These are phyloP conservation scores for Solenopsis fugax DNA, from an alignment of 1,140 invertebrate species.

Conservation along the genomic window DNA sequence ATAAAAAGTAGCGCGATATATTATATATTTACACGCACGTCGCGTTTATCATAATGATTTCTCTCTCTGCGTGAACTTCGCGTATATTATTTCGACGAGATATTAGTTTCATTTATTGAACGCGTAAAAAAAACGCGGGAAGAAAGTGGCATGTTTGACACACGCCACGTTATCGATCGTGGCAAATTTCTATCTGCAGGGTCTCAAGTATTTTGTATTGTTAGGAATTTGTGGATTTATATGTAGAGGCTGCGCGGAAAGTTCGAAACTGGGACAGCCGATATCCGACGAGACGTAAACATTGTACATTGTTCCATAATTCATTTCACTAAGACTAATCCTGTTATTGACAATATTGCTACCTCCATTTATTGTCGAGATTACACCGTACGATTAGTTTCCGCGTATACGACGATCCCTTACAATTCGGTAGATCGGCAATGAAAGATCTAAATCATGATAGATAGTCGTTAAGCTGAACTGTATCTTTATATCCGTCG, in stretches of 20 bases:
- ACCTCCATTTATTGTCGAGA: slow-evolving; percentile 61
- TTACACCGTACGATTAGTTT: slow-evolving; percentile 54
- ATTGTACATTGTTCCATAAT: slow-evolving; percentile 60
- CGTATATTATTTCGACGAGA: slow-evolving; percentile 19
- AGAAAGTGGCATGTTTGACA: not conserved
- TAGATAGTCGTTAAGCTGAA: slow-evolving; percentile 32
- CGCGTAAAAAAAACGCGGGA: not conserved
- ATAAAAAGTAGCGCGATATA: slow-evolving; percentile 26
- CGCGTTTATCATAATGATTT: slow-evolving; percentile 32
- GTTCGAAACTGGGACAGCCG: slow-evolving; percentile 15
- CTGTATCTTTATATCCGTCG: slow-evolving; percentile 40
- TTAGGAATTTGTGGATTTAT: slow-evolving; percentile 6
- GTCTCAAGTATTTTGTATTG: slow-evolving; percentile 52
- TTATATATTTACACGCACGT: slow-evolving; percentile 8
- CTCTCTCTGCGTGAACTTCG: not conserved
- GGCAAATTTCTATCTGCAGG: slow-evolving; percentile 29
- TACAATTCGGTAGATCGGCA: slow-evolving; percentile 27
- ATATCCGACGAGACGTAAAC: slow-evolving; percentile 24
- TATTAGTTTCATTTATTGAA: slow-evolving; percentile 25
- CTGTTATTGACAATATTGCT: slow-evolving; percentile 62
- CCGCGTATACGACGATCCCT: slow-evolving; percentile 13
- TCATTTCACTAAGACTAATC: slow-evolving; percentile 52
- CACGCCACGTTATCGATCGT: slow-evolving; percentile 13
- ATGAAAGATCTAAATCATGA: slow-evolving; percentile 19
- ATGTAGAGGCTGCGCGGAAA: slow-evolving; percentile 3